phyloP scores from a whole-genome alignment of 2,888 invertebrate species.

The Flabesymbios commensalis region DNA sequence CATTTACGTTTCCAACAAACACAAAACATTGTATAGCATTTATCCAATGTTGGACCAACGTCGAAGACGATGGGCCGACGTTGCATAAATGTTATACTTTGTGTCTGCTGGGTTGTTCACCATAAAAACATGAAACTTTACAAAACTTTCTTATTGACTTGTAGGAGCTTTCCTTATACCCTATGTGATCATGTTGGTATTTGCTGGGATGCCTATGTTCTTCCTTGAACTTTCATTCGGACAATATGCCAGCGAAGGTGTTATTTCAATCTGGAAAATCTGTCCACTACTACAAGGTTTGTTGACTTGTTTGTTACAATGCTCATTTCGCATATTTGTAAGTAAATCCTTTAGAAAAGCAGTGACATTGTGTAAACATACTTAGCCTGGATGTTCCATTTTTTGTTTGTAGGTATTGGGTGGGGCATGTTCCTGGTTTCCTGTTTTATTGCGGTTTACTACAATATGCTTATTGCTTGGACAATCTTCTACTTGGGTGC shows the following conservation, averaged over 20 bases:
- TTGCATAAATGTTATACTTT: too few species aligned
- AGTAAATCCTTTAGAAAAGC: too few species aligned
- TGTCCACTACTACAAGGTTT: constrained; percentile 31
- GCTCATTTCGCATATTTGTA: too few species aligned
- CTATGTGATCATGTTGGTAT: constrained; percentile 55
- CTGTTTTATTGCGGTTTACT: constrained; percentile 64
- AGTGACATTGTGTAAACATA: too few species aligned
- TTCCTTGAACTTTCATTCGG: constrained; percentile 59
- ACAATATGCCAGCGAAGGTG: constrained; percentile 58
- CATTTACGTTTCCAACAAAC: too few species aligned
- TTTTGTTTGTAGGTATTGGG: constrained; percentile 62
- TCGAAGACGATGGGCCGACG: too few species aligned
- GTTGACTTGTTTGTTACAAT: too few species aligned
- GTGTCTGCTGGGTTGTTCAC: too few species aligned
- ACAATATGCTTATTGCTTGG: constrained; percentile 67
- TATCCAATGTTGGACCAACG: too few species aligned
- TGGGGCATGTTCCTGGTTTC: constrained; percentile 66
- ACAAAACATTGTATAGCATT: too few species aligned
- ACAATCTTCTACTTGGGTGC: constrained; percentile 65
- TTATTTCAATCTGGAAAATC: constrained; percentile 43
- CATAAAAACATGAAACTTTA: too few species aligned
- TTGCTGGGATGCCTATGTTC: constrained; percentile 59
- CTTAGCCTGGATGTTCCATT: not conserved
- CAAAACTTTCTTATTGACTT: too few species aligned
- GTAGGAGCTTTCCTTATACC: constrained; percentile 59